A percentile compares a stretch with the other conserved stretches of the same genome.
Conservation (phyloP, 2,888 invertebrate species). For the Malthinus flaveolus region DNA sequence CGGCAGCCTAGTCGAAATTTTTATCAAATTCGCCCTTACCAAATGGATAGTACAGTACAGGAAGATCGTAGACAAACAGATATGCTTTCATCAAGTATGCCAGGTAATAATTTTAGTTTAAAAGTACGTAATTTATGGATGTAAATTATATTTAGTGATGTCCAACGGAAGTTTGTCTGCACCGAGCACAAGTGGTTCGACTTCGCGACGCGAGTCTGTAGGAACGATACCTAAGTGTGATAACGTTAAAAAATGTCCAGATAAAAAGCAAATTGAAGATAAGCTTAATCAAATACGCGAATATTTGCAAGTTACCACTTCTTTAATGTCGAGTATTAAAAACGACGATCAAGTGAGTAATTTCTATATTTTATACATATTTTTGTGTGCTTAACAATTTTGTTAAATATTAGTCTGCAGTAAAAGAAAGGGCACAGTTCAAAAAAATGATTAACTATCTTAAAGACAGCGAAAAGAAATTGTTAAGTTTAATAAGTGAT, state of each 20-base stretch:
- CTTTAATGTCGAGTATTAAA: conserved; percentile 70
- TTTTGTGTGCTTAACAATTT: background rate
- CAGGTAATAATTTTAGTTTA: conserved; percentile 8
- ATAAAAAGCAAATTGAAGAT: conserved; percentile 69
- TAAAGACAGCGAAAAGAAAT: conserved; percentile 70
- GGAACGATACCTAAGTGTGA: conserved; percentile 51
- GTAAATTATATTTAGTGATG: conserved; percentile 22
- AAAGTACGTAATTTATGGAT: background rate
- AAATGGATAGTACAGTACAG: conserved; percentile 39
- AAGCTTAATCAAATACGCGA: conserved; percentile 72
- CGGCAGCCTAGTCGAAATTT: conserved; percentile 40
- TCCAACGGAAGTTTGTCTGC: conserved; percentile 44
- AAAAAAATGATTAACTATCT: conserved; percentile 69
- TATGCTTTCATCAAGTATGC: conserved; percentile 5
- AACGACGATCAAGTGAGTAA: conserved; percentile 67
- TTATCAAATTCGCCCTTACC: conserved; percentile 35
- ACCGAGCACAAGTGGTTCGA: conserved; percentile 46
- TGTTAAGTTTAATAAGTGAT: conserved; percentile 60
- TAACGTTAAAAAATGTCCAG: conserved; percentile 60
- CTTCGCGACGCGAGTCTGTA: conserved; percentile 49
- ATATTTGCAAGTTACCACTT: conserved; percentile 71
- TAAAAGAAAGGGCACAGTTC: conserved; percentile 60
- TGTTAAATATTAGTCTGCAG: conserved; percentile 19
- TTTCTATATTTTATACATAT: background rate
- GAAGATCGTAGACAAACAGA: conserved; percentile 31